These are phyloP conservation scores for Pteria penguin DNA, from an alignment of 2,888 invertebrate genomes.

Conservation along the genomic window DNA sequence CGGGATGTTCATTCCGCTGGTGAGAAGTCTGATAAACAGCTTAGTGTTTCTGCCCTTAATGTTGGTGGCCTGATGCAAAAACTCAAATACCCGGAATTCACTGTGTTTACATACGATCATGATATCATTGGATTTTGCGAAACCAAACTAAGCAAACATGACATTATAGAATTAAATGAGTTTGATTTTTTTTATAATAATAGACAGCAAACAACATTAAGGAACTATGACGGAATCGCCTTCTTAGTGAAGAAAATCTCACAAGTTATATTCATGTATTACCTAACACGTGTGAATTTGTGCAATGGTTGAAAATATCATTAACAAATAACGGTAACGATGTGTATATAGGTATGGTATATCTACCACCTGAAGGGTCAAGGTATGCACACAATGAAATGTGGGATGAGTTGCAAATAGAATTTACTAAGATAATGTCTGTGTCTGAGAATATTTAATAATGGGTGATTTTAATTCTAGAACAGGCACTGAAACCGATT, in stretches of 20 bases:
- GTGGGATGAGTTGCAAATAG: background rate
- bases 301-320: no score
- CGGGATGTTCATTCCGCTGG: no score
- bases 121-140: no score
- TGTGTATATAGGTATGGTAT: background rate
- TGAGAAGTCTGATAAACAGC: no score
- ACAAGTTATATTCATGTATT: background rate
- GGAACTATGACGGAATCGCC: no score
- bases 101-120: no score
- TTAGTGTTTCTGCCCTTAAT: no score
- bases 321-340: background rate
- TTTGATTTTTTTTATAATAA: constrained; percentile 2
- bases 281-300: background rate
- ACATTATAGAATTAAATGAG: background rate
- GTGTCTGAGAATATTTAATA: background rate
- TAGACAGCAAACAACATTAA: no score
- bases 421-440: background rate
- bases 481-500: background rate
- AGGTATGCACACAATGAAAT: background rate
- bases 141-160: background rate
- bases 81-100: no score
- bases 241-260: no score
- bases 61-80: no score
- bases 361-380: constrained; percentile 4
- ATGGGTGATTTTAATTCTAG: background rate